Percentiles rank a stretch among this genome's conserved stretches.
Evolutionary conservation across 1,140 invertebrate species (phyloP).

Genomic region (Lysiphlebus fabarum): DNA sequence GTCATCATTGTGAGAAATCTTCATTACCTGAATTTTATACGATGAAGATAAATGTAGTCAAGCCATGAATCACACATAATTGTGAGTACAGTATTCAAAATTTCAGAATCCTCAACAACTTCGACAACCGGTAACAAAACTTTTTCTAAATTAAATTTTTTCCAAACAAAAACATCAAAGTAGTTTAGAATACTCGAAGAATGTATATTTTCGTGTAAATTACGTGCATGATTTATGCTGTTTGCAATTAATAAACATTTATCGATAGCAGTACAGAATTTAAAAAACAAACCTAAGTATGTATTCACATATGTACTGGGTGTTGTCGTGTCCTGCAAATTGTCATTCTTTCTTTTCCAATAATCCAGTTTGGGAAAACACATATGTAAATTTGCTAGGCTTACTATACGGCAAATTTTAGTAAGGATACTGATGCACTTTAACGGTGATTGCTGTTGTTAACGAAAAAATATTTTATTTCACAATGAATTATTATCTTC

Average conservation of each 20-base stretch:
- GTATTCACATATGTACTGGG: constrained; percentile 60
- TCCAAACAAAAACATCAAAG: too few species aligned
- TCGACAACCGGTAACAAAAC: constrained; percentile 70
- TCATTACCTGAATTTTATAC: constrained; percentile 75
- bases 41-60: constrained; percentile 76
- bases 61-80: constrained; percentile 82
- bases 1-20: too few species aligned
- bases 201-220: too few species aligned
- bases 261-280: not conserved
- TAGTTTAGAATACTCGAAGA: too few species aligned
- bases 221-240: not conserved
- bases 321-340: constrained; percentile 42
- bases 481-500: too few species aligned
- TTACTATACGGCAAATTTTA: constrained; percentile 67
- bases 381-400: constrained; percentile 72
- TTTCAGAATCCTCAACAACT: constrained; percentile 68
- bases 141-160: too few species aligned
- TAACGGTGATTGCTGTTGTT: constrained; percentile 64
- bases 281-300: constrained; percentile 44
- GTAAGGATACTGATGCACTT: constrained; percentile 68
- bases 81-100: constrained; percentile 71
- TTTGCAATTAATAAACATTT: not conserved
- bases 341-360: constrained; percentile 57
- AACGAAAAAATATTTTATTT: too few species aligned
- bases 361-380: constrained; percentile 67